These are phyloP conservation scores for Chamaea fasciata DNA, from an alignment of 2,113 vertebrate genomes.

Conservation along the genomic window DNA sequence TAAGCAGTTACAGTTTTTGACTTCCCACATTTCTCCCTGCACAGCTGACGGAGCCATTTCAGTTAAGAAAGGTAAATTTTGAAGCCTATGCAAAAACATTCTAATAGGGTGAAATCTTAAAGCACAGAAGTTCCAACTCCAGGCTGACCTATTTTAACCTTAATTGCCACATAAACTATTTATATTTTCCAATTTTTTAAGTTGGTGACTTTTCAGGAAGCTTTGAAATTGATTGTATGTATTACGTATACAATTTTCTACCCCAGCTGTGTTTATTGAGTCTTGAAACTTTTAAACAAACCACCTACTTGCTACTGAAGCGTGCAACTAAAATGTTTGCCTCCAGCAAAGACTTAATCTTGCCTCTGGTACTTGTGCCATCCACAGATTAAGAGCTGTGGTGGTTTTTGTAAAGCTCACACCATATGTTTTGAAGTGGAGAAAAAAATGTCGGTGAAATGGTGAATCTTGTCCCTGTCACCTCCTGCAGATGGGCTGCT, in stretches of 20 bases:
- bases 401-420: not conserved
- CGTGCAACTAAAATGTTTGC: not conserved
- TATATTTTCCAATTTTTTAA: not conserved
- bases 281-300: not conserved
- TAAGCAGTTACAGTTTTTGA: not conserved
- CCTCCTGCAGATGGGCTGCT: not conserved
- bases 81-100: not conserved
- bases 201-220: not conserved
- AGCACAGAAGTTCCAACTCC: not conserved
- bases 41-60: not conserved
- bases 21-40: not conserved
- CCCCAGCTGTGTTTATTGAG: not conserved
- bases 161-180: not conserved
- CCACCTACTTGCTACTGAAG: not conserved
- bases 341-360: not conserved
- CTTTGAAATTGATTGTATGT: not conserved
- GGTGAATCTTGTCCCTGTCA: not conserved
- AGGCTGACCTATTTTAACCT: not conserved
- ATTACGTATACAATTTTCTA: not conserved
- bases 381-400: not conserved
- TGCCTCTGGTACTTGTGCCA: not conserved
- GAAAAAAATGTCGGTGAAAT: too few relatives aligned
- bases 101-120: not conserved
- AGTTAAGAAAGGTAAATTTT: not conserved
- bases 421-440: not conserved